phyloP scores from a whole-genome alignment of 2,797 vertebrate genomes.

The Pseudocheirus occidentalis region DNA sequence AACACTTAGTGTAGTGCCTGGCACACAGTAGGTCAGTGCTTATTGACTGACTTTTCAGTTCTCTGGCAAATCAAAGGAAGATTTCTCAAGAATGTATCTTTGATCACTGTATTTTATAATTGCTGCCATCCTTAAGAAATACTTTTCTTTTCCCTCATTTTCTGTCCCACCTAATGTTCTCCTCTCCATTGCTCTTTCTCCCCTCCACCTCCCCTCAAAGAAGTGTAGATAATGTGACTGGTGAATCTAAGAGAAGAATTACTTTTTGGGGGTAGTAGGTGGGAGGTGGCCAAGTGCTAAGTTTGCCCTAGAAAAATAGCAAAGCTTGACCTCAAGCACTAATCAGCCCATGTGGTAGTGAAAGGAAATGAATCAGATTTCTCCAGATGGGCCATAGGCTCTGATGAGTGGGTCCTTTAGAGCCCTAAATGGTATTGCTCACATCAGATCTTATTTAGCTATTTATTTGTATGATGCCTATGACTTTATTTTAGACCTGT shows the following conservation, averaged over 20 bases:
- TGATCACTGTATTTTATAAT: background rate
- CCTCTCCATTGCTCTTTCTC: constrained; percentile 30
- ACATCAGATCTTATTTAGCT: background rate
- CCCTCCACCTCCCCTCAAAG: background rate
- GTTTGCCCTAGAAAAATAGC: background rate
- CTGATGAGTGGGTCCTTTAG: background rate
- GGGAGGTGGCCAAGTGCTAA: background rate
- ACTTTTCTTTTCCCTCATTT: background rate
- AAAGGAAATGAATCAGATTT: background rate
- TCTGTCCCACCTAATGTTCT: background rate
- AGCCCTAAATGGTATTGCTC: background rate
- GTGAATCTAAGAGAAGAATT: background rate
- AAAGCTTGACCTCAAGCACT: background rate
- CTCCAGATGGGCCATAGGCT: background rate
- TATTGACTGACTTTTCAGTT: background rate
- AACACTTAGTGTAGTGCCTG: background rate
- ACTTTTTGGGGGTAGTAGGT: background rate
- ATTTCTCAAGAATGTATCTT: background rate
- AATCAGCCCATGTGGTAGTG: background rate
- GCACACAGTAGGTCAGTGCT: background rate
- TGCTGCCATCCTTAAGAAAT: background rate
- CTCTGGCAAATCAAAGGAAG: background rate
- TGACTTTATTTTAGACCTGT: background rate
- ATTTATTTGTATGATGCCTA: background rate
- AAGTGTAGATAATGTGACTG: background rate